Evolutionary conservation across 2,797 vertebrate species (phyloP), one percentile per base, ranked within the genome.

Genomic region (Oreonectes daqikongensis): DNA sequence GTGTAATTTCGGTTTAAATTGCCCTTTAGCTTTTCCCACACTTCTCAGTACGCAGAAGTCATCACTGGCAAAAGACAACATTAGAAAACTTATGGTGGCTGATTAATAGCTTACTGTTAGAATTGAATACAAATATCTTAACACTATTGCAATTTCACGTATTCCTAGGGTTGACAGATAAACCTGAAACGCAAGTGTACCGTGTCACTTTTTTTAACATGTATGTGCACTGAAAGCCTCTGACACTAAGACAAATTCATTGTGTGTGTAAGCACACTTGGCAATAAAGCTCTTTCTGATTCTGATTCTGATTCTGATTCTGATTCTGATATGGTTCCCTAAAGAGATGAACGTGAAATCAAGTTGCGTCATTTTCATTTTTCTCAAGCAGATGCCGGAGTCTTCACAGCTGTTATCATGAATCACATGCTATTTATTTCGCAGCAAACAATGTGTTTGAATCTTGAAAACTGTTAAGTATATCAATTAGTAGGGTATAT

Each of bases 321-420:
- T n/a, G n/a, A n/a, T n/a, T n/a, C n/a, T n/a, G n/a, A n/a, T 30
- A 26, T 10, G 12, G 44, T 52, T 22, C 24, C 61, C 59, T n/a
- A 8, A 22, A 52, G 15, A 65, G 20, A 20, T 64, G 9, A 18
- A 10, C 12, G 10, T 50, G 18, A 60, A 30, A 61, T 48, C 22
- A 61, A 35, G 32, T 35, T 35, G 9, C 1, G 35, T 35, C 35
- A 35, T 72, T 32, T 63, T 12, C 3, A 24, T 35, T 12, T 50
- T 18, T 0, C 14, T 53, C 14, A 20, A 46, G 15, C 59, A 64
- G 59, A 73, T 73, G 71, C 44, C 26, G n/a, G 22, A 4, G 24
- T 42, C 48, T 66, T 7, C 11, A 30, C 72, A 75, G 38, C 72
- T 75, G 61, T 44, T 75, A 18, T 18, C 8, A 75, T 57, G 63